Base-by-base conservation (phyloP, 1,140 invertebrate genomes). In the Brachionus calyciflorus region DNA sequence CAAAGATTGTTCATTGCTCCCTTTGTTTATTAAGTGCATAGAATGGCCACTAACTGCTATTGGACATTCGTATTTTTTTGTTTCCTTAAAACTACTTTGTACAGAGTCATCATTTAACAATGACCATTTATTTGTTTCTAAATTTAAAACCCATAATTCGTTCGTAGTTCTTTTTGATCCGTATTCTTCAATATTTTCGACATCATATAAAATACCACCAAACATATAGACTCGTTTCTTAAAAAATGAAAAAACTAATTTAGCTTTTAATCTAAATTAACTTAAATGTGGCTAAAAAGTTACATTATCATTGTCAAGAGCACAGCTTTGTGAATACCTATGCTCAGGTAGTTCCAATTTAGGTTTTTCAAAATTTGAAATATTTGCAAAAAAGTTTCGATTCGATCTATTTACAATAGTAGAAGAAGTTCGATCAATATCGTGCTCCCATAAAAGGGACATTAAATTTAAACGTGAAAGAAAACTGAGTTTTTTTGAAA, bases 1-100 rank as follows among this genome's bases (percentile, higher is more conserved):
- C 12, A 65, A 21, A 3, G 60, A 73, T 10, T 24, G 37, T 53
- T 51, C 44, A 2, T 7, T 51, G 26, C 14, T 24, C 12, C 30
- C 30, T 28, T 33, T 73, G 19, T 51, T 73, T 26, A 73, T 51
- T 5, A 73, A 30, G 17, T 73, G 48, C 69, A 73, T 73, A 28
- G 69, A 73, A 41, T 73, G 69, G 5, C 69, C 69, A 40, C 30
- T 55, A 6, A 73, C 69, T 40, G 46, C 46, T 21, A 73, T 17
- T 24, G 69, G 69, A 10, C 49, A 19, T 41, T 33, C 30, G 26
- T 51, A 55, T 4, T 55, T 49, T 49, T 49, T 65, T 24, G 24
- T 65, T 28, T 37, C 40, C 12, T 37, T 3, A 46, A 46, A 46
- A 10, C 44, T 46, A 7, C 14, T 33, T 33, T 57, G 4, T 12